Evolutionary conservation across 2,797 vertebrate genomes (phyloP), one percentile per base, ranked within the genome.

Genomic region (Champsocephalus esox): DNA sequence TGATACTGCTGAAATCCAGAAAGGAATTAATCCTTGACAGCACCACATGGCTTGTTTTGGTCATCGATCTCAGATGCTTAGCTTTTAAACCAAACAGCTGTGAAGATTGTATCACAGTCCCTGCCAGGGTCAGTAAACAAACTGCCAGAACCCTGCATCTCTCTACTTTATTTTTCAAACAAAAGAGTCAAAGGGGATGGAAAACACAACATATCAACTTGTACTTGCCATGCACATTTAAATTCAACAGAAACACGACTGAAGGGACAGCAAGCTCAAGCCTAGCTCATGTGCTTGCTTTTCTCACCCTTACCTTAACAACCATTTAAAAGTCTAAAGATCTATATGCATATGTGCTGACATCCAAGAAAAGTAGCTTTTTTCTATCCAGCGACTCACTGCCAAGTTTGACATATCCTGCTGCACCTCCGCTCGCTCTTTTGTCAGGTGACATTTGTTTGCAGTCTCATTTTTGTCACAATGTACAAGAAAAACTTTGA

Each of bases 361-460:
- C 12, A 6, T n/a, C 52, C 54, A 14, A 66, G 59, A 72, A 66
- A 74, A 61, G 58, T 17, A 51, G 9, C 14, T 4, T 48, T 34
- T 28, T 34, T 48, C 32, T 3, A 4, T 13, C 38, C 32, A 48
- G 32, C 1, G 3, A 57, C 49, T 66, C 44, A 60, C 17, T 21
- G 45, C 56, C 51, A 50, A 8, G 43, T 73, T 68, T 75, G 69
- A 21, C 66, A 67, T 59, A 66, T 68, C 50, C 52, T 61, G 54
- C 71, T 72, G 14, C 49, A 48, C 24, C 45, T 13, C 32, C 1
- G 1, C 48, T 48, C 56, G 3, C 1, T 50, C 41, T 72, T 43
- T 55, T 54, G 63, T 75, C 84, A 72, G 51, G 43, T 59, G 74
- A 79, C 75, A 76, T 77, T 73, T 21, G 46, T 80, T 66, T 76